These are phyloP conservation scores for Bradysia coprophila DNA, from an alignment of 1,140 invertebrate genomes.

Conservation along the genomic window DNA sequence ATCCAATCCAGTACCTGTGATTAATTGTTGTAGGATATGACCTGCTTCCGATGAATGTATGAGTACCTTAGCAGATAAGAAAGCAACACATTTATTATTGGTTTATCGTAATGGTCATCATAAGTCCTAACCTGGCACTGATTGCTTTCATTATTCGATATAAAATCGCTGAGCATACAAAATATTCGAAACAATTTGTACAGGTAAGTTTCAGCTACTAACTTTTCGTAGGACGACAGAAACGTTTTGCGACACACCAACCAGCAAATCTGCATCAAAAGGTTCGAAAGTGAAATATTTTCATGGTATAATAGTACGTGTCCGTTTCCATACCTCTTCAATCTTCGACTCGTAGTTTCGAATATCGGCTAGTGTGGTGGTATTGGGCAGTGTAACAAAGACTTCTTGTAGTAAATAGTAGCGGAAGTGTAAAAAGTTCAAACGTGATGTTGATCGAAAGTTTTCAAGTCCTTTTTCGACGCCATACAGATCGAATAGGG, in stretches of 20 bases:
- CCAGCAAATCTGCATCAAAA: constrained; percentile 44
- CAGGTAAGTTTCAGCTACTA: constrained; percentile 41
- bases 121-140: background rate
- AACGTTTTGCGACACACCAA: constrained; percentile 47
- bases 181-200: constrained; percentile 63
- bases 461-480: constrained; percentile 60
- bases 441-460: constrained; percentile 39
- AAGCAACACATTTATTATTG: background rate
- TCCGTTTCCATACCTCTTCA: constrained; percentile 37
- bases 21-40: constrained; percentile 39
- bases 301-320: too few relatives aligned
- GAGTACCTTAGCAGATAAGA: constrained; percentile 27
- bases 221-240: constrained; percentile 30
- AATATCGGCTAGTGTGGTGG: constrained; percentile 28
- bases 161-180: constrained; percentile 51
- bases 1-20: constrained; percentile 38
- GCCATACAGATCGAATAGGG: constrained; percentile 46
- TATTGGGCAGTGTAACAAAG: constrained; percentile 37
- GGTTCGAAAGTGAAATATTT: too few relatives aligned
- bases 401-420: constrained; percentile 57
- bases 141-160: constrained; percentile 23
- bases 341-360: constrained; percentile 37
- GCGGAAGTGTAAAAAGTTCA: constrained; percentile 54
- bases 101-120: too few relatives aligned
- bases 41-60: constrained; percentile 45